Conservation (phyloP, 1,140 invertebrate genomes). For the Cotesia typhae region DNA sequence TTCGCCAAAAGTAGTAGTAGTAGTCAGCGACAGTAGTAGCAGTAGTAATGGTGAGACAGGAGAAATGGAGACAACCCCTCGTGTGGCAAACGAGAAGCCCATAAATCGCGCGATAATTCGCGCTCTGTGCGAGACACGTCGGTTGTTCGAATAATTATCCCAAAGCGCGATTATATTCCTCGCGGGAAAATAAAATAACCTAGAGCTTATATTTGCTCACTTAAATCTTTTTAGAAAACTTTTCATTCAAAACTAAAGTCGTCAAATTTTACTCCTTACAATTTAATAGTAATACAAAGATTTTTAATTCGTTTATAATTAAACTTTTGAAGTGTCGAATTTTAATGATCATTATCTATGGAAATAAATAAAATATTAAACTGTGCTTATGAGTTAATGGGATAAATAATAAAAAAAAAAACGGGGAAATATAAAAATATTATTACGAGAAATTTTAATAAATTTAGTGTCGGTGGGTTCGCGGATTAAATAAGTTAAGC, state of each 20-base stretch:
- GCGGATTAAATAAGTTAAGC: constrained; percentile 57
- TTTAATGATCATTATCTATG: too few relatives aligned
- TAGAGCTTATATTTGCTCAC: constrained; percentile 15
- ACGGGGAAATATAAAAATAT: constrained; percentile 15
- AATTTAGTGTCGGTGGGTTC: constrained; percentile 43
- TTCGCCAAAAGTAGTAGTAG: too few relatives aligned
- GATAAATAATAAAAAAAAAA: neutral
- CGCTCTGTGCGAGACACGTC: constrained; percentile 42
- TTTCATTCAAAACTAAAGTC: too few relatives aligned
- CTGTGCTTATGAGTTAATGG: too few relatives aligned
- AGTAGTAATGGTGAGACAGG: constrained; percentile 2
- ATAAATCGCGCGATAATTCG: constrained; percentile 44
- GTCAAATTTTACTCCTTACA: too few relatives aligned
- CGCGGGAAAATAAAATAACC: constrained; percentile 36
- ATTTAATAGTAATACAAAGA: too few relatives aligned
- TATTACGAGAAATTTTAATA: constrained; percentile 51
- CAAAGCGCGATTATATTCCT: constrained; percentile 36
- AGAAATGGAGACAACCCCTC: constrained; percentile 31
- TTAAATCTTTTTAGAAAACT: constrained; percentile 30
- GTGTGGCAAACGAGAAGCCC: constrained; percentile 37
- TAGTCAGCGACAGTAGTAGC: neutral
- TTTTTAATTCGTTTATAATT: too few relatives aligned
- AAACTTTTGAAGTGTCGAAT: too few relatives aligned
- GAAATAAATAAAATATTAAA: too few relatives aligned
- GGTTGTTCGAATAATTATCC: constrained; percentile 43